Conservation (phyloP, 1,140 invertebrate genomes). For the Calliopsis andreniformis region DNA sequence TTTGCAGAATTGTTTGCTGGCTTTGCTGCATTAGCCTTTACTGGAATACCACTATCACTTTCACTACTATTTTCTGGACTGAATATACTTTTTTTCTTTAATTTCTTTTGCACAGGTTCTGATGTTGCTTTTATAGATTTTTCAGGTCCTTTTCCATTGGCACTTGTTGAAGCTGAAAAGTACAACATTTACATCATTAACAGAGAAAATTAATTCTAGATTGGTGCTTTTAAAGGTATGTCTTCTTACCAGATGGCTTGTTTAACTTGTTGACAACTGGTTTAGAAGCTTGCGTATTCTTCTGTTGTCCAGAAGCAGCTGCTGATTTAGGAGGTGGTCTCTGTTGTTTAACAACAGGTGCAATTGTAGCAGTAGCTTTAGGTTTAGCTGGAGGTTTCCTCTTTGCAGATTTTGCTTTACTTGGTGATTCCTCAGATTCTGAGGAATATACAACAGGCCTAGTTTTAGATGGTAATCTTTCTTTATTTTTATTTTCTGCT, state of each 20-base stretch:
- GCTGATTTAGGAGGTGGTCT: slow-evolving; percentile 71
- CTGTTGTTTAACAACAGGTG: slow-evolving; percentile 78
- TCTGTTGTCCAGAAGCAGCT: slow-evolving; percentile 69
- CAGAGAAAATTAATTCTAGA: background rate
- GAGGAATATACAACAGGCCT: slow-evolving; percentile 78
- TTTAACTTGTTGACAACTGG: slow-evolving; percentile 67
- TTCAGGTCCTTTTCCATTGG: slow-evolving; percentile 67
- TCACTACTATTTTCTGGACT: slow-evolving; percentile 91
- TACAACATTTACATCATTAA: background rate
- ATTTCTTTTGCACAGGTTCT: slow-evolving; percentile 81
- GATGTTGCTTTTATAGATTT: slow-evolving; percentile 74
- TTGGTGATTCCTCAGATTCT: slow-evolving; percentile 81
- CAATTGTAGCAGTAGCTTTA: slow-evolving; percentile 82
- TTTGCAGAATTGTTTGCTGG: slow-evolving; percentile 66
- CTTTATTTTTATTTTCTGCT: slow-evolving; percentile 72
- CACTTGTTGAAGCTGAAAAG: slow-evolving; percentile 52
- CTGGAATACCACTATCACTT: slow-evolving; percentile 82
- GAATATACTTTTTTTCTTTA: slow-evolving; percentile 91
- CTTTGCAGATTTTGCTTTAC: slow-evolving; percentile 78
- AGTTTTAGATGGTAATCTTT: slow-evolving; percentile 71
- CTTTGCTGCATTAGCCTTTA: slow-evolving; percentile 72
- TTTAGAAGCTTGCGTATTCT: slow-evolving; percentile 69
- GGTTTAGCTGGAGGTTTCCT: slow-evolving; percentile 81
- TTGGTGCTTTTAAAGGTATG: slow-evolving; percentile 23
- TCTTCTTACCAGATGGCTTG: slow-evolving; percentile 71